These are phyloP conservation scores for Drosophila quadrilineata DNA, from an alignment of 1,140 invertebrate genomes.

Conservation along the genomic window DNA sequence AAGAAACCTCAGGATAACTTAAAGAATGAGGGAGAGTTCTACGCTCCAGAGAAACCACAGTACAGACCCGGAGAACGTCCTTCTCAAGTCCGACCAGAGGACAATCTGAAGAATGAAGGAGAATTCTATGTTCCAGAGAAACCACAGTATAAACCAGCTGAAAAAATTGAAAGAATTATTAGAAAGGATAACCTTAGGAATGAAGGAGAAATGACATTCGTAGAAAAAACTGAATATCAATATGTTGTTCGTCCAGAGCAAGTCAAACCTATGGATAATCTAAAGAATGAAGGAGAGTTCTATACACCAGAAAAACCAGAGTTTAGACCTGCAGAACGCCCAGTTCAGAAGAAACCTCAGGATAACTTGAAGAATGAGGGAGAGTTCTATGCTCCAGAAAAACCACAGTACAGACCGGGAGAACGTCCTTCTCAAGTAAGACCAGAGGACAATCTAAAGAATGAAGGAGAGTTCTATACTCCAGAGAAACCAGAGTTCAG, in stretches of 20 bases:
- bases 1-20: constrained; percentile 82
- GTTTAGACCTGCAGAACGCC: constrained; percentile 10
- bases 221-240: constrained; percentile 16
- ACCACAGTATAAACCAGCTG: background rate
- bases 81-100: constrained; percentile 81
- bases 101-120: constrained; percentile 84
- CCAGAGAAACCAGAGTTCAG: constrained; percentile 80
- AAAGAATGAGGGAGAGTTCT: constrained; percentile 86
- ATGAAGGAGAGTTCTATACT: constrained; percentile 84
- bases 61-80: constrained; percentile 81
- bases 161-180: constrained; percentile 81
- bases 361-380: constrained; percentile 68
- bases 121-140: constrained; percentile 62
- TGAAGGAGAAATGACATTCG: constrained; percentile 83
- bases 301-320: constrained; percentile 82
- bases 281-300: constrained; percentile 84
- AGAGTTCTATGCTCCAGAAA: constrained; percentile 84
- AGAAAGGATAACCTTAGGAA: constrained; percentile 84
- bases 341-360: background rate
- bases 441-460: constrained; percentile 83
- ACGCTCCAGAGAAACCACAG: constrained; percentile 79
- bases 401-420: constrained; percentile 82
- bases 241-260: constrained; percentile 26
- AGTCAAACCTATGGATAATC: constrained; percentile 83
- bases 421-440: constrained; percentile 81